Base-by-base conservation (phyloP, 2,797 vertebrate genomes). In the Enoplosus armatus region DNA sequence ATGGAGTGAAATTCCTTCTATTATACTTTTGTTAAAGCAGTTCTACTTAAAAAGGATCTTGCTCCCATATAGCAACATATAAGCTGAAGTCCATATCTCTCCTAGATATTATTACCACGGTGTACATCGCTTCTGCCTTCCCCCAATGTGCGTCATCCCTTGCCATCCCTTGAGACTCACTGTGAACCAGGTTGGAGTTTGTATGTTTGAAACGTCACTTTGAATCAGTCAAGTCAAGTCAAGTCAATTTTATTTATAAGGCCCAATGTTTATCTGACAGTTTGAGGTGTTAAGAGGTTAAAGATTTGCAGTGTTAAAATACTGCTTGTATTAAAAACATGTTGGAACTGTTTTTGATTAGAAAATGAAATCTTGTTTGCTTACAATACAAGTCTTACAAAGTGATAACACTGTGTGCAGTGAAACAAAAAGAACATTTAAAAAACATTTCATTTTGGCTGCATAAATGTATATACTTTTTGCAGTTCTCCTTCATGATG, bases 161-260 rank as follows among this genome's bases (percentile, higher is more conserved):
- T 41, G 39, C 5, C 4, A 41, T 41, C 41, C 82, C 80, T 56
- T 59, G 70, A 74, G 79, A 87, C 79, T 76, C 78, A 75, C 75
- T 22, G 26, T 48, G 75, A 72, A 86, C 85, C 84, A 82, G 82
- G 80, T 78, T 71, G 85, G 54, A 77, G 73, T 76, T 15, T 72
- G 80, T 85, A 81, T 87, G 91, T 92, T 91, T 90, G 86, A 93
- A 91, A 92, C 90, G 87, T 86, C 90, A 90, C 79, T 78, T 85
- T 89, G 74, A 88, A 89, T 93, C 86, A 85, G 58, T 65, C 11
- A 9, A 37, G 55, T 60, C 31, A 26, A 37, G 22, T 37, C 33
- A 37, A 12, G 29, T 35, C n/a, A 43, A 2, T n/a, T 8, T 56
- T 31, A 14, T 61, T 72, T 51, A 51, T 61, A 4, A 26, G 53